Base-by-base conservation (phyloP, 2,888 invertebrate species). In the Tachystola acroxantha region DNA sequence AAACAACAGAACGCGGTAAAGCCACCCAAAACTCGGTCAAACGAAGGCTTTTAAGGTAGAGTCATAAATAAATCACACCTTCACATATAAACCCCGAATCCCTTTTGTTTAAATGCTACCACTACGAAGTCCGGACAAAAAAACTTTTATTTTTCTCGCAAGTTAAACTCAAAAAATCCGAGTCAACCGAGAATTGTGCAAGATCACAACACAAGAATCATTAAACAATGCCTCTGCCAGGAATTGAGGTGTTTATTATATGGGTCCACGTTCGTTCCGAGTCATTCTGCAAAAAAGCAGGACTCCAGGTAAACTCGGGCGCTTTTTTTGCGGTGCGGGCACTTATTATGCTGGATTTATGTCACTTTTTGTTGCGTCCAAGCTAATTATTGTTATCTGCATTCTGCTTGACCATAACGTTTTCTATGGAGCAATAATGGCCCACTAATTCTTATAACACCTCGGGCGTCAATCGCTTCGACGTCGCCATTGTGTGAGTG, bases 241-340 rank as follows among this genome's bases (percentile, higher is more conserved):
- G 84, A 81, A 81, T 82, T 85, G 85, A 86, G 85, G 85, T 84
- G 86, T 86, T 85, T 85, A 85, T 82, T 84, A 84, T 80, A 71
- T 75, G 73, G 65, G 67, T 48, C 67, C 64, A 66, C 74, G 75
- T 65, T 73, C 69, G 54, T 61, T 71, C 64, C 64, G 59, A 74
- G 70, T 73, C 69, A 67, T 60, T 66, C 62, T 57, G 74, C 74
- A 78, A 82, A 82, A 82, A 84, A 81, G 59, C 28, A n/a, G 46
- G 50, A 56, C 55, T 61, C 60, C 86, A 85, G 85, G 86, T 85
- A 85, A 81, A 74, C 57, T 69, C 62, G 64, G 60, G 57, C 62
- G 53, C 48, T 57, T 74, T 80, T 84, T 82, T 82, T 82, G 74
- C 72, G 69, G 53, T 61, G 53, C 52, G 52, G 53, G 71, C 71